phyloP scores from a whole-genome alignment of 2,113 vertebrate genomes.

The Petromus typicus region DNA sequence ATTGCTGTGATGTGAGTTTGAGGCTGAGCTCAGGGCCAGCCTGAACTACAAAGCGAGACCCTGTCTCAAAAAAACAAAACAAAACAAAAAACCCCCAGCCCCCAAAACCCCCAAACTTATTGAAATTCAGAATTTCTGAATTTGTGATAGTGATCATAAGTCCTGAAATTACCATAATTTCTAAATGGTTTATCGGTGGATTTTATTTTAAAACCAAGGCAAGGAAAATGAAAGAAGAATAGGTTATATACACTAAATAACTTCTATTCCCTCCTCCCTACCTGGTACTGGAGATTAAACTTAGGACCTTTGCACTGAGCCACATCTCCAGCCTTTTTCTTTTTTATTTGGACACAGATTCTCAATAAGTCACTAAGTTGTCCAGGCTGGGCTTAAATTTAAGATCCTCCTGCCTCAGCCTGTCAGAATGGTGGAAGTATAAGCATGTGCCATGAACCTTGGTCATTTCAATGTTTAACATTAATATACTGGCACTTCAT shows the following conservation, averaged over 20 bases:
- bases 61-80: too few species aligned
- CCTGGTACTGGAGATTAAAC: not conserved
- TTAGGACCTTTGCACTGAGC: not conserved
- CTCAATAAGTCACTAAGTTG: not conserved
- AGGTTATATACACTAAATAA: conserved; percentile 24
- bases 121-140: conserved; percentile 28
- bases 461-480: not conserved
- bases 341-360: not conserved
- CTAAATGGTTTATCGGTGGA: not conserved
- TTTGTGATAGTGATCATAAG: not conserved
- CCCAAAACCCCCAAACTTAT: too few species aligned
- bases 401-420: not conserved
- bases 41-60: too few species aligned
- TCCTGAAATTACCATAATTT: conserved; percentile 27
- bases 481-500: not conserved
- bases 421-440: not conserved
- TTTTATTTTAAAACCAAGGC: conserved; percentile 52
- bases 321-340: not conserved
- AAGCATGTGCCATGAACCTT: not conserved
- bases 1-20: too few species aligned
- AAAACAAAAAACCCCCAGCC: too few species aligned
- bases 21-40: too few species aligned
- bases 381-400: not conserved
- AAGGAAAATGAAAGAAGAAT: not conserved
- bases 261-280: not conserved